Percentiles rank a stretch among this genome's conserved stretches.
Conservation (phyloP, 2,888 invertebrate species). For the Diarsia rubi region DNA sequence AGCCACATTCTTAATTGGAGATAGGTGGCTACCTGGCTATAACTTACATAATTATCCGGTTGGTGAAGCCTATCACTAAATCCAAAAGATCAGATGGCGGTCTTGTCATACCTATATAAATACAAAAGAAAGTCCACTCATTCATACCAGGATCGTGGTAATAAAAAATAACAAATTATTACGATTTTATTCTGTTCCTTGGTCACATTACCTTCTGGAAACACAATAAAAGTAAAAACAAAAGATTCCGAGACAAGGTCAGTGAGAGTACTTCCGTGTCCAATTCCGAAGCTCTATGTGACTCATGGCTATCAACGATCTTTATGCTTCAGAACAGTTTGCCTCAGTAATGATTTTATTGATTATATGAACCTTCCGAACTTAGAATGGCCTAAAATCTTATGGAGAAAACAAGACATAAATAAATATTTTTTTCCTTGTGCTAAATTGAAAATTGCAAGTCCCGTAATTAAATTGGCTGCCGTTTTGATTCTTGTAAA, state of each 20-base stretch:
- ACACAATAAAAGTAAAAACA: slow-evolving; percentile 28
- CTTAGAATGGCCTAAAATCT: not conserved
- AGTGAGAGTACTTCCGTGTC: slow-evolving; percentile 58
- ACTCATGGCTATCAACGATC: slow-evolving; percentile 42
- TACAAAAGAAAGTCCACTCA: not conserved
- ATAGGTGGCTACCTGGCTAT: not conserved
- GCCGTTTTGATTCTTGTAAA: not conserved
- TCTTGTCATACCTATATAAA: too few species aligned
- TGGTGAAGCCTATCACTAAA: not conserved
- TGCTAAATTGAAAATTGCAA: not conserved
- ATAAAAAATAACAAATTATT: slow-evolving; percentile 7
- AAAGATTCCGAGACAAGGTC: slow-evolving; percentile 48
- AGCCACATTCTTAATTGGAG: not conserved
- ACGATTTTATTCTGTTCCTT: not conserved
- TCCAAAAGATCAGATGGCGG: not conserved
- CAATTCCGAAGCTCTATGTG: slow-evolving; percentile 15
- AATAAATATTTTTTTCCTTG: not conserved
- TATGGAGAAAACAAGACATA: not conserved
- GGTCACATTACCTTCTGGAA: slow-evolving; percentile 10
- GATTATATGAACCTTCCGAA: not conserved
- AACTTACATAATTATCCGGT: not conserved
- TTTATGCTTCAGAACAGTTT: slow-evolving; percentile 15
- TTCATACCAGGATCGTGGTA: not conserved
- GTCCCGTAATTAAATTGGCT: not conserved
- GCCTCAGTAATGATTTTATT: not conserved